Percentiles rank a stretch among this genome's conserved stretches.
Evolutionary conservation across 1,140 invertebrate species (phyloP).

Genomic region (Popillia japonica): DNA sequence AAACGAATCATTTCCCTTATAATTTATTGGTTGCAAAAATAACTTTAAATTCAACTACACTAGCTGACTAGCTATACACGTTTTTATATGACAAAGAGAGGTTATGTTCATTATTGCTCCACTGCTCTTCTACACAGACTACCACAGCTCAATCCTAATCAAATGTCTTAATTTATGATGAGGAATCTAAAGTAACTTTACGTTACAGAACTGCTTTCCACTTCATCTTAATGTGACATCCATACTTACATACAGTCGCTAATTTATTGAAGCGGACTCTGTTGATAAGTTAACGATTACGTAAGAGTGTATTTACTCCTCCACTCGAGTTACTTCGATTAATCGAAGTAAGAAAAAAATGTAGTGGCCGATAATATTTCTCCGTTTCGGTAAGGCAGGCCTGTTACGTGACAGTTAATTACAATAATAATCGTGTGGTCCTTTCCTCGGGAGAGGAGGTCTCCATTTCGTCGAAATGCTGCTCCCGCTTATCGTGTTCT

Average conservation of each 20-base stretch:
- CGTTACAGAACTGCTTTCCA: not conserved
- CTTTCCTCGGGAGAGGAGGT: not conserved
- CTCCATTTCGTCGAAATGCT: not conserved
- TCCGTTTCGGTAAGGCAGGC: not conserved
- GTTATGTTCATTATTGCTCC: too few relatives aligned
- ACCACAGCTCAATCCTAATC: not conserved
- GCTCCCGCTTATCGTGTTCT: not conserved
- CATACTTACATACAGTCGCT: too few relatives aligned
- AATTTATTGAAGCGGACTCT: slow-evolving; percentile 26
- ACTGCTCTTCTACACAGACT: not conserved
- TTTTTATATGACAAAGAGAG: too few relatives aligned
- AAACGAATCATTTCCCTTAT: too few relatives aligned
- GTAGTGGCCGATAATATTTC: slow-evolving; percentile 25
- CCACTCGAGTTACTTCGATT: slow-evolving; percentile 11
- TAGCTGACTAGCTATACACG: too few relatives aligned
- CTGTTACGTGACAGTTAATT: not conserved
- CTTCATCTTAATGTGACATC: slow-evolving; percentile 13
- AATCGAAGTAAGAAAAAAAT: not conserved
- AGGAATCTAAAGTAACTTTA: slow-evolving; percentile 17
- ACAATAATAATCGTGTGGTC: slow-evolving; percentile 3
- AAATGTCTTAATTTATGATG: not conserved
- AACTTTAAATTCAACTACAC: too few relatives aligned
- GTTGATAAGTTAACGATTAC: slow-evolving; percentile 19
- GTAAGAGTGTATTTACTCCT: slow-evolving; percentile 18
- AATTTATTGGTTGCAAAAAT: too few relatives aligned